These are phyloP conservation scores for Alloplasta piceator DNA, from an alignment of 2,888 invertebrate genomes.

Conservation along the genomic window DNA sequence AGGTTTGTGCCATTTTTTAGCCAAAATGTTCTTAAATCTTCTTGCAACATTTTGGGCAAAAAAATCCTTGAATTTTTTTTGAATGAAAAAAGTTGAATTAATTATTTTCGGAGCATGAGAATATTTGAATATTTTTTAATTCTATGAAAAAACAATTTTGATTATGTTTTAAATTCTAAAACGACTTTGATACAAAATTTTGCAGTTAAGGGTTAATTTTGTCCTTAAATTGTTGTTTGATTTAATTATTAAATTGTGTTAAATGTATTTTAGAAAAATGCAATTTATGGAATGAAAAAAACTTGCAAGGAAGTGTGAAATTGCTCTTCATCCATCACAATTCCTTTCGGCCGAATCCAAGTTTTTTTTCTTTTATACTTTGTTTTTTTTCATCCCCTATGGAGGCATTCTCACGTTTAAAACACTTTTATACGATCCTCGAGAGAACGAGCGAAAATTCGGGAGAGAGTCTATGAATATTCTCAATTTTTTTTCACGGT, in stretches of 20 bases:
- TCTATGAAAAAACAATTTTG: too few species aligned
- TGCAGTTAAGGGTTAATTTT: too few species aligned
- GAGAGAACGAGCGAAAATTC: constrained; percentile 48
- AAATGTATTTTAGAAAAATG: neutral
- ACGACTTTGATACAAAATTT: too few species aligned
- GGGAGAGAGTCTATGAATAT: constrained; percentile 80
- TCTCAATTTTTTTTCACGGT: constrained; percentile 52
- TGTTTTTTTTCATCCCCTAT: constrained; percentile 40
- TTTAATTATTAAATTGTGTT: neutral
- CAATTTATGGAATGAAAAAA: neutral
- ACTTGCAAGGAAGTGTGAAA: constrained; percentile 80
- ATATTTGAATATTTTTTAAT: too few species aligned
- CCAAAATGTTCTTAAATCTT: too few species aligned
- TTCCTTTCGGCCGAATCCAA: constrained; percentile 36
- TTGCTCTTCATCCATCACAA: constrained; percentile 63
- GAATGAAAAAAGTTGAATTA: too few species aligned
- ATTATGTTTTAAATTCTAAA: too few species aligned
- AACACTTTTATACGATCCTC: constrained; percentile 17
- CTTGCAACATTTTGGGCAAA: too few species aligned
- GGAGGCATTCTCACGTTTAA: neutral
- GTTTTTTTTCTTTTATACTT: constrained; percentile 19
- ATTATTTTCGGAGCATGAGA: too few species aligned
- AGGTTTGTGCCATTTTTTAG: too few species aligned
- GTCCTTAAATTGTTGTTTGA: too few species aligned
- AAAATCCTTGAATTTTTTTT: too few species aligned